Evolutionary conservation across 2,888 invertebrate species (phyloP).

Genomic region (Drosophila nigritarsus): DNA sequence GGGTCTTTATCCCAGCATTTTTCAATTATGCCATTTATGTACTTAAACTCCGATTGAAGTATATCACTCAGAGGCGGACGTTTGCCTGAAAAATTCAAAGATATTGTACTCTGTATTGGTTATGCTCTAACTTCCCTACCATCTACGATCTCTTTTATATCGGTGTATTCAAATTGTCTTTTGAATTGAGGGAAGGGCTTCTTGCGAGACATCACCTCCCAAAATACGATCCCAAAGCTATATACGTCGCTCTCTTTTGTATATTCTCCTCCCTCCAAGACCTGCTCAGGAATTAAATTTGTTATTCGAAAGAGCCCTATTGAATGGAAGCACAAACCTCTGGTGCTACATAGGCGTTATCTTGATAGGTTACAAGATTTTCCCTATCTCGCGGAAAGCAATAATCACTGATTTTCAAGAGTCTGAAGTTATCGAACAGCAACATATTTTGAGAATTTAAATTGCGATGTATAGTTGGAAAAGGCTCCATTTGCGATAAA

Average conservation of each 20-base stretch:
- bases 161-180: accelerated
- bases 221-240: slow-evolving; percentile 5
- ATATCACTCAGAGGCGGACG: slow-evolving; percentile 8
- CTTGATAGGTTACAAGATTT: neutral
- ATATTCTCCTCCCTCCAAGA: neutral
- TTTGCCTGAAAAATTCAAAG: neutral
- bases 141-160: neutral
- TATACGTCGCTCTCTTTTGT: slow-evolving; percentile 2
- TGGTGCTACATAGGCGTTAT: slow-evolving; percentile 10
- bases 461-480: neutral
- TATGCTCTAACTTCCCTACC: neutral
- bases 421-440: neutral
- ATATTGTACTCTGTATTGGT: neutral
- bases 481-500: too few relatives aligned
- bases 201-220: neutral
- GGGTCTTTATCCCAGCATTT: neutral
- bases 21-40: neutral
- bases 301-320: neutral
- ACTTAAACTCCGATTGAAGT: neutral
- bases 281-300: neutral
- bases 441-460: slow-evolving; percentile 12
- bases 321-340: neutral
- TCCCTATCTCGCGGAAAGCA: neutral
- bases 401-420: slow-evolving; percentile 8
- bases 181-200: slow-evolving; percentile 2